These are phyloP conservation scores for Arvicanthis niloticus DNA, from an alignment of 2,113 vertebrate species.

Conservation along the genomic window DNA sequence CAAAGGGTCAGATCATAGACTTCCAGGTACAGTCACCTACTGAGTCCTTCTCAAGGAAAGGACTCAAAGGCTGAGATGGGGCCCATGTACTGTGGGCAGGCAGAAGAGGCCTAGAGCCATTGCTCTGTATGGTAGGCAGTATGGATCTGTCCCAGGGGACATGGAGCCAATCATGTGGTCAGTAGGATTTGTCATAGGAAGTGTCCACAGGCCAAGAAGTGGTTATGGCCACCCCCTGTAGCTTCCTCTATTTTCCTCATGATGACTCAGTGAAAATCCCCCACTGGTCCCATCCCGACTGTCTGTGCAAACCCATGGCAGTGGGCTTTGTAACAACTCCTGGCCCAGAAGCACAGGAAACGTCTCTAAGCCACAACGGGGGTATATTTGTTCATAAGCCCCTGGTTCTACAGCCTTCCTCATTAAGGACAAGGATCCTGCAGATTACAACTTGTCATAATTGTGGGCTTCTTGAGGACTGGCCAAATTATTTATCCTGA, in stretches of 20 bases:
- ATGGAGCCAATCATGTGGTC: neutral
- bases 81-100: neutral
- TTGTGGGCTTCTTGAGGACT: neutral
- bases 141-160: neutral
- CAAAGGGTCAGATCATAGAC: neutral
- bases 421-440: neutral
- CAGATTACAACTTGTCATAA: neutral
- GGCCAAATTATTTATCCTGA: neutral
- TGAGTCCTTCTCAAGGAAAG: neutral
- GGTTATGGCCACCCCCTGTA: neutral
- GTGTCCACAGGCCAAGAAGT: conserved; percentile 46
- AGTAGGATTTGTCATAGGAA: conserved; percentile 53
- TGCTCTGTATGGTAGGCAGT: neutral
- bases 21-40: neutral
- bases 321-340: neutral
- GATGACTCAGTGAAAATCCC: conserved; percentile 48
- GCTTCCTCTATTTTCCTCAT: conserved; percentile 38
- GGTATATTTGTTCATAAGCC: neutral
- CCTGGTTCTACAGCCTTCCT: neutral
- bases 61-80: no score
- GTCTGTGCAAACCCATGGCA: neutral
- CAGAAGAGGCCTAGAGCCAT: neutral
- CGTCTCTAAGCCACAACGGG: neutral
- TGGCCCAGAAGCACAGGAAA: neutral
- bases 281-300: neutral